Evolutionary conservation across 2,888 invertebrate species (phyloP).

Genomic region (Trichopria drosophilae): DNA sequence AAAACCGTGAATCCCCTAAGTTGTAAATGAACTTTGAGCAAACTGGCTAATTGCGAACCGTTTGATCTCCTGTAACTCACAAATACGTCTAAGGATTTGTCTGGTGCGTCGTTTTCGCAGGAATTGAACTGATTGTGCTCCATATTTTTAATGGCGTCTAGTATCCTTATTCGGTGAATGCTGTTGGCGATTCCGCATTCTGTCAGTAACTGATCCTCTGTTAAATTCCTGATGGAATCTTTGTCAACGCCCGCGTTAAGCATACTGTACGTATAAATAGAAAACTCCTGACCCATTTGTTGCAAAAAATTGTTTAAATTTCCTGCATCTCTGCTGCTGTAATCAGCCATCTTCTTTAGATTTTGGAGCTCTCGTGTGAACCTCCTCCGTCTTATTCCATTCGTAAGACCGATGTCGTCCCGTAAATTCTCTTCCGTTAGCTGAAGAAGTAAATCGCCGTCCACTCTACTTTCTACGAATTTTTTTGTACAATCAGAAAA

Average conservation of each 20-base stretch:
- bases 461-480: constrained; percentile 90
- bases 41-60: constrained; percentile 93
- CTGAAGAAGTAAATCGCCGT: constrained; percentile 92
- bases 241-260: constrained; percentile 93
- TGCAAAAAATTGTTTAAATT: constrained; percentile 85
- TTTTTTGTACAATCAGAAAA: constrained; percentile 81
- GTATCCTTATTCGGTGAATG: constrained; percentile 88
- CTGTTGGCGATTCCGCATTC: constrained; percentile 94
- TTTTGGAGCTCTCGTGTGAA: constrained; percentile 91
- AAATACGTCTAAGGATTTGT: constrained; percentile 94
- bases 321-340: constrained; percentile 90
- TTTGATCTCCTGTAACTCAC: constrained; percentile 97
- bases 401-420: constrained; percentile 89
- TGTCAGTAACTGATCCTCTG: constrained; percentile 86
- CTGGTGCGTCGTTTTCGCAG: constrained; percentile 69
- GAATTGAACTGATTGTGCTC: constrained; percentile 51
- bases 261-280: constrained; percentile 96
- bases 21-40: constrained; percentile 95
- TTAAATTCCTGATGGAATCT: constrained; percentile 80
- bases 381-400: constrained; percentile 90
- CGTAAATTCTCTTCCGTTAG: constrained; percentile 88
- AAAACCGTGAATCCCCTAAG: constrained; percentile 94
- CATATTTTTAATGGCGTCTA: constrained; percentile 77
- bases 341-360: constrained; percentile 94
- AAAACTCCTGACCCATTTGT: constrained; percentile 83